These are phyloP conservation scores for Rhagonycha lutea DNA, from an alignment of 2,888 invertebrate species.

Conservation along the genomic window DNA sequence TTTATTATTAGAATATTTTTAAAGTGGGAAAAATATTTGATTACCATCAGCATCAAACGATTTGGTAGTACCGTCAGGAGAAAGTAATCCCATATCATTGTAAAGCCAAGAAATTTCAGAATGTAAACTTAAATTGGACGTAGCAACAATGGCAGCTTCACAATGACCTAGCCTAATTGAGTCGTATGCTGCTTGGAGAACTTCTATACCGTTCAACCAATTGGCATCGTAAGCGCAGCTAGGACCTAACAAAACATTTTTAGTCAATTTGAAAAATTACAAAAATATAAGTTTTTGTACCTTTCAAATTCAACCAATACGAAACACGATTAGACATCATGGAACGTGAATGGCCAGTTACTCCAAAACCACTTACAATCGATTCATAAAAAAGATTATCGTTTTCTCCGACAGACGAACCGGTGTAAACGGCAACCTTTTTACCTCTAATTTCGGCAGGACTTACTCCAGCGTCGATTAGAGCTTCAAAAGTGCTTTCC, in stretches of 20 bases:
- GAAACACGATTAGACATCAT: slow-evolving; percentile 95
- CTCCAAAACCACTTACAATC: slow-evolving; percentile 63
- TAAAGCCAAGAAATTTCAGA: slow-evolving; percentile 67
- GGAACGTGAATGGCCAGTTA: slow-evolving; percentile 81
- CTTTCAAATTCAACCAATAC: slow-evolving; percentile 86
- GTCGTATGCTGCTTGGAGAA: slow-evolving; percentile 70
- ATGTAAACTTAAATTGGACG: slow-evolving; percentile 75
- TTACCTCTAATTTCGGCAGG: slow-evolving; percentile 53
- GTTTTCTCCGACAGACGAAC: slow-evolving; percentile 55
- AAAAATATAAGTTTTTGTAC: slow-evolving; percentile 49
- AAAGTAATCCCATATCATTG: slow-evolving; percentile 64
- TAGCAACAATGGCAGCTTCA: slow-evolving; percentile 89
- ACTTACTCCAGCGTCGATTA: slow-evolving; percentile 57
- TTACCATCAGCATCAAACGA: slow-evolving; percentile 68
- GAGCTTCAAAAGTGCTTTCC: slow-evolving; percentile 56
- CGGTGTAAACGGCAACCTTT: slow-evolving; percentile 54
- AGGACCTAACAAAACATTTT: slow-evolving; percentile 55
- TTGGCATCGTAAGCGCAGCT: slow-evolving; percentile 67
- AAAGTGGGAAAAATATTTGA: background rate
- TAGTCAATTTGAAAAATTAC: background rate
- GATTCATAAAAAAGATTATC: slow-evolving; percentile 59
- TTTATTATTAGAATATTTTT: background rate
- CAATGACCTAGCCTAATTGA: slow-evolving; percentile 82
- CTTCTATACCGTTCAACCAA: slow-evolving; percentile 70
- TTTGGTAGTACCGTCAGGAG: slow-evolving; percentile 64